Evolutionary conservation across 2,888 invertebrate genomes (phyloP), one percentile per base, ranked within the genome.

Genomic region (Catocala fraxini): DNA sequence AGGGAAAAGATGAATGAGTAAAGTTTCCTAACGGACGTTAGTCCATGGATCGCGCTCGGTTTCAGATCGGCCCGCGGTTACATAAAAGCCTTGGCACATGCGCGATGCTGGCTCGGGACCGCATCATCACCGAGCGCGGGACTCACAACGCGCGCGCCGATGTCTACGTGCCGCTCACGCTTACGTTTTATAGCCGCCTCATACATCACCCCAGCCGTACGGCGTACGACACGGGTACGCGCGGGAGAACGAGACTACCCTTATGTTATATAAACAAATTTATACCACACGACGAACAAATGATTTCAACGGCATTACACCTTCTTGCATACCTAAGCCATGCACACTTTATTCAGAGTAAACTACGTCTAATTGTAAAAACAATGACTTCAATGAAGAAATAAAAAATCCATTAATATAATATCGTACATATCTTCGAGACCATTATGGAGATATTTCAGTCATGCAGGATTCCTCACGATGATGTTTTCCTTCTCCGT

Each of bases 1-100:
- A 86, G 88, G 90, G 90, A 91, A 93, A 93, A 92, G 92, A 93
- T 93, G 93, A 93, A 93, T 93, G 93, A 90, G 90, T 77, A 89
- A 93, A 93, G 89, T 93, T 93, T 91, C 89, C 89, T 88, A 89
- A 89, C 89, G 89, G 90, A 90, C 91, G 86, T 82, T 86, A 88
- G 88, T 84, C 90, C 91, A 90, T 89, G 89, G 90, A 89, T 90
- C 88, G 88, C 84, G 81, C 82, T 85, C 71, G 84, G 79, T 83
- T 88, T 89, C 76, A 76, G 86, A 85, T 87, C 85, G 82, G 82
- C 83, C 85, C 82, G 85, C 81, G 83, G 89, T 91, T 92, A 91
- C 83, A 87, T 92, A 92, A 91, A 89, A 79, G 80, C 72, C 71
- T 75, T 71, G 80, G 85, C 87, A 86, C 90, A 88, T 88, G 91